Conservation (phyloP, 2,888 invertebrate genomes). For the Tenthredo livida region DNA sequence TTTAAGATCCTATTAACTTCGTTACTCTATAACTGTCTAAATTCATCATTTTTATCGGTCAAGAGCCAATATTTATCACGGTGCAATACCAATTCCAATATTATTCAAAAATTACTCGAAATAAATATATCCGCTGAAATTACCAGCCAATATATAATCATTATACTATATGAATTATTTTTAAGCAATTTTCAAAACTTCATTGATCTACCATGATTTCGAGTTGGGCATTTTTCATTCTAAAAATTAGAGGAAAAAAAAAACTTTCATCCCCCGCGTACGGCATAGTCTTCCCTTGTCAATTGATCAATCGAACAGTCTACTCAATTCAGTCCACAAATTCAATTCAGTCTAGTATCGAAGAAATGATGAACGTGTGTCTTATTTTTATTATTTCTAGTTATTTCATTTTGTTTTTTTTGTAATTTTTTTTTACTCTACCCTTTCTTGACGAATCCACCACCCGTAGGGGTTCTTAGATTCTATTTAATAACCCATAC, state of each 20-base stretch:
- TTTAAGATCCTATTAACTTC: constrained; percentile 50
- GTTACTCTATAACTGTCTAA: constrained; percentile 19
- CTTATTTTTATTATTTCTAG: background rate
- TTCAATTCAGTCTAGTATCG: background rate
- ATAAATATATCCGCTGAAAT: background rate
- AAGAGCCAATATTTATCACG: constrained; percentile 22
- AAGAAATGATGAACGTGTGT: background rate
- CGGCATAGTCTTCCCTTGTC: background rate
- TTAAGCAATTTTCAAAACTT: background rate
- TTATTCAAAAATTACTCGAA: background rate
- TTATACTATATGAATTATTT: background rate
- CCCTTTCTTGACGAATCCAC: background rate
- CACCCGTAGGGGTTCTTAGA: background rate
- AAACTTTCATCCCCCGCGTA: background rate
- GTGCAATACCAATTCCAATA: background rate
- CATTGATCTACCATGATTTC: background rate
- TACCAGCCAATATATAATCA: background rate
- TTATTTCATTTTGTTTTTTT: background rate
- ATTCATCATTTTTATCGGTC: constrained; percentile 37
- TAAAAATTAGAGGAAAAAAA: background rate
- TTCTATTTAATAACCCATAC: constrained; percentile 13
- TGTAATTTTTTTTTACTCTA: background rate
- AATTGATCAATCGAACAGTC: background rate
- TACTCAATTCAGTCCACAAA: background rate
- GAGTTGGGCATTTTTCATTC: background rate